Evolutionary conservation across 1,140 invertebrate genomes (phyloP), one percentile per base, ranked within the genome.

Genomic region (Pollicipes pollicipes): DNA sequence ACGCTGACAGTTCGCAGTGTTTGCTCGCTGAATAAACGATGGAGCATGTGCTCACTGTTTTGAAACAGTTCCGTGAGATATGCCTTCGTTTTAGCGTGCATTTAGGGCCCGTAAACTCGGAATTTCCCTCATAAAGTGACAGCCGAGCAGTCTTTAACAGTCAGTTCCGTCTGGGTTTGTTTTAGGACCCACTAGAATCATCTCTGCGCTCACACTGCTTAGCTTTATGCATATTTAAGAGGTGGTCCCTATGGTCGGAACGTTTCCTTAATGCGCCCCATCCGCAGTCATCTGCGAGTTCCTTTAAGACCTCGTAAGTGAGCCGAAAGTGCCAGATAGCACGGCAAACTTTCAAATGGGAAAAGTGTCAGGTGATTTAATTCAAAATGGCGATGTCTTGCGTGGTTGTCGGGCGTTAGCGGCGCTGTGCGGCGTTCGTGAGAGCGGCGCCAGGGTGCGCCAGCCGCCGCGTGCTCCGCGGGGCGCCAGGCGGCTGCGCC

Each of bases 351-450:
- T 58, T 21, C 24, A 58, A 58, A 58, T 58, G 45, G 45, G 45
- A 58, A 58, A 58, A 58, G 45, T 58, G 45, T 58, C 45, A 58
- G 45, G 45, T 58, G 45, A 24, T 58, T 58, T 58, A 58, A 58
- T 58, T 58, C 45, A 58, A 58, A 58, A 58, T 58, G 45, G 45
- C 45, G 45, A 10, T 58, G 24, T 21, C 13, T 58, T 58, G 45
- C 45, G 45, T 58, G 45, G 45, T 24, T 3, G 45, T 3, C 13
- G 2, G 21, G 45, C 45, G 24, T 58, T 58, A 58, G 45, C 21
- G 45, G 45, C 45, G 45, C n/a, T n/a, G 45, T 21, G 45, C 17
- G 45, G 21, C 10, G 8, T 10, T 24, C 13, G 45, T 21, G 45
- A 58, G 24, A 2, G 21, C 17, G 45, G 45, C 45, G 45, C 45